Base-by-base conservation (phyloP, 2,888 invertebrate genomes). In the Oegoconia quadripuncta region DNA sequence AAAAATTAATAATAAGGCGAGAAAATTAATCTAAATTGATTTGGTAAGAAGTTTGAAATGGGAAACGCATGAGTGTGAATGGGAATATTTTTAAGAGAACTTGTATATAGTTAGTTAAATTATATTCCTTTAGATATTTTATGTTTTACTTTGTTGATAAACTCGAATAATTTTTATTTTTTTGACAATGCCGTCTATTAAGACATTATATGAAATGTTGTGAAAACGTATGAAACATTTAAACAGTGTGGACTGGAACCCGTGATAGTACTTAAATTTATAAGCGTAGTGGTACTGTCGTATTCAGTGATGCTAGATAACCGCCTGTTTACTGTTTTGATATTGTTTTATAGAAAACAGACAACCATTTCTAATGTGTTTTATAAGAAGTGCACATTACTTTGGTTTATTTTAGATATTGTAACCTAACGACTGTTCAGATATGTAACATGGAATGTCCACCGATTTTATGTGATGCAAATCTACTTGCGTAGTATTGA, bases 201-300 rank as follows among this genome's bases (percentile, higher is more conserved):
- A 32, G 20, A 29, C 30, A 22, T 28, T 28, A 12, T 22, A 9
- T 22, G 14, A 13, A 20, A 15, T 23, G 34, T 34, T 55, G 46
- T 50, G 49, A 51, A 45, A 41, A 28, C 28, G 29, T 29, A 12
- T 36, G 23, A 28, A 28, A 27, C 18, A 15, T 15, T n/a, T 14
- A 15, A 23, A 25, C n/a, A 55, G 12, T 22, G n/a, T 50, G 54
- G 70, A 79, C 78, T 78, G 78, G 64, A 64, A 64, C 71, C 64
- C 77, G 78, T 81, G 79, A 79, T 81, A 77, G 80, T 81, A 81
- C 80, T 78, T 79, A 82, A 69, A 57, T 51, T 63, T 56, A 56
- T 62, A 65, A 57, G 54, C 50, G 58, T 65, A 56, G 50, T 68
- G 53, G 49, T 64, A 53, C 40, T 55, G 59, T 55, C 52, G 58